Evolutionary conservation across 2,797 vertebrate genomes (phyloP).

Genomic region (Paratrypauchen microcephalus): DNA sequence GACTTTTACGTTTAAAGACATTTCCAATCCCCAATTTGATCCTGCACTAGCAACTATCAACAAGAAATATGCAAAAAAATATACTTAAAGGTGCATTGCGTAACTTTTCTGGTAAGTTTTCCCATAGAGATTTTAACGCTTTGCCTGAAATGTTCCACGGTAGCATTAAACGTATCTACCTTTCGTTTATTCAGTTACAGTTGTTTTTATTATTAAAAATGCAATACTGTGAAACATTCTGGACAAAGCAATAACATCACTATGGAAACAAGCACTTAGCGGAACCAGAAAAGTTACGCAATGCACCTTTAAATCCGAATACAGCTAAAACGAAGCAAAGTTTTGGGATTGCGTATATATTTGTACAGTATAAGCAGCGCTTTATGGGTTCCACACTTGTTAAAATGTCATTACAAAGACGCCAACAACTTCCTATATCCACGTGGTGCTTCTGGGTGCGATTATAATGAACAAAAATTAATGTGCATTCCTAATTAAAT

Average conservation of each 20-base stretch:
- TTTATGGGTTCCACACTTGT: neutral
- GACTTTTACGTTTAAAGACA: neutral
- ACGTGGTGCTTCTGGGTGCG: neutral
- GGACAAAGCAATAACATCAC: too few species aligned
- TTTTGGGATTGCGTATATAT: neutral
- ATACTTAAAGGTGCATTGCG: too few species aligned
- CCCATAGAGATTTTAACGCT: too few species aligned
- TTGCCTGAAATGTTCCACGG: too few species aligned
- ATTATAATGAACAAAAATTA: conserved; percentile 4
- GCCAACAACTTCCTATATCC: conserved; percentile 1
- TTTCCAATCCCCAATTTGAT: neutral
- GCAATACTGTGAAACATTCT: too few species aligned
- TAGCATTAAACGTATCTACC: too few species aligned
- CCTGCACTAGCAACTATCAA: neutral
- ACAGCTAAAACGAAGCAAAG: neutral
- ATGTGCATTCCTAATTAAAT: conserved; percentile 8
- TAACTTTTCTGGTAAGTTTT: too few species aligned
- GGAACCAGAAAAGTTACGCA: too few species aligned
- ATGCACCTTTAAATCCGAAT: too few species aligned
- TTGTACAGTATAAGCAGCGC: neutral
- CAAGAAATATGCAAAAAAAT: neutral
- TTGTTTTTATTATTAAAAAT: too few species aligned
- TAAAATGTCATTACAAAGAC: neutral
- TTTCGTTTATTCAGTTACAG: too few species aligned
- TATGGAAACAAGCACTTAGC: too few species aligned